These are phyloP conservation scores for Noctuana brunneofusca DNA, from an alignment of 2,888 invertebrate species.

Conservation along the genomic window DNA sequence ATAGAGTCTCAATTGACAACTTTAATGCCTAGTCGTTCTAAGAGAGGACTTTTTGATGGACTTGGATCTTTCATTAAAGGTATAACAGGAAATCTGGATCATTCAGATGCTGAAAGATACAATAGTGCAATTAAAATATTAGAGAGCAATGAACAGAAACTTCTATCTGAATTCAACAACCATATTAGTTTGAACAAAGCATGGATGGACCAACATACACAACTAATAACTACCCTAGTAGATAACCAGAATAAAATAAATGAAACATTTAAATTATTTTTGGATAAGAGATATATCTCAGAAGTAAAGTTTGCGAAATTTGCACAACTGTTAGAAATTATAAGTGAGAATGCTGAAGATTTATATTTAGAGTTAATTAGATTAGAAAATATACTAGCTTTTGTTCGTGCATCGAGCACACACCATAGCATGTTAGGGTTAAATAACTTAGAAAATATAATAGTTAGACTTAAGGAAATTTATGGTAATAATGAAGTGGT, in stretches of 20 bases:
- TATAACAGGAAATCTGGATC: slow-evolving; percentile 33
- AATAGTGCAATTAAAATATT: slow-evolving; percentile 32
- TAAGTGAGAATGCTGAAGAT: slow-evolving; percentile 16
- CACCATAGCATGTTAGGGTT: slow-evolving; percentile 28
- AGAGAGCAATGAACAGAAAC: slow-evolving; percentile 26
- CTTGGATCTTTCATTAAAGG: slow-evolving; percentile 35
- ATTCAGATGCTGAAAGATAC: slow-evolving; percentile 28
- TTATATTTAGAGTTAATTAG: slow-evolving; percentile 17
- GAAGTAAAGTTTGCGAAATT: slow-evolving; percentile 17
- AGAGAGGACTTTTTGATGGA: slow-evolving; percentile 34
- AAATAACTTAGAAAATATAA: slow-evolving; percentile 11
- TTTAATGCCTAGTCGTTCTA: slow-evolving; percentile 26
- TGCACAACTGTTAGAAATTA: slow-evolving; percentile 12
- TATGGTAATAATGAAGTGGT: slow-evolving; percentile 1
- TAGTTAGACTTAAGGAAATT: slow-evolving; percentile 1
- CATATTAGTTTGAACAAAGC: slow-evolving; percentile 7
- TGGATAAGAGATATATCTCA: background rate
- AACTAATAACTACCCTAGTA: background rate
- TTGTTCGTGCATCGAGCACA: slow-evolving; percentile 22
- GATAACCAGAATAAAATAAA: slow-evolving; percentile 9
- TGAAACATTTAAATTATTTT: background rate
- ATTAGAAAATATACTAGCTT: slow-evolving; percentile 30
- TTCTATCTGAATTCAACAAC: slow-evolving; percentile 9
- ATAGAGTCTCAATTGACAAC: slow-evolving; percentile 23
- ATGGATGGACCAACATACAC: slow-evolving; percentile 25